Evolutionary conservation across 2,888 invertebrate species (phyloP).

Genomic region (Eremobia ochroleuca): DNA sequence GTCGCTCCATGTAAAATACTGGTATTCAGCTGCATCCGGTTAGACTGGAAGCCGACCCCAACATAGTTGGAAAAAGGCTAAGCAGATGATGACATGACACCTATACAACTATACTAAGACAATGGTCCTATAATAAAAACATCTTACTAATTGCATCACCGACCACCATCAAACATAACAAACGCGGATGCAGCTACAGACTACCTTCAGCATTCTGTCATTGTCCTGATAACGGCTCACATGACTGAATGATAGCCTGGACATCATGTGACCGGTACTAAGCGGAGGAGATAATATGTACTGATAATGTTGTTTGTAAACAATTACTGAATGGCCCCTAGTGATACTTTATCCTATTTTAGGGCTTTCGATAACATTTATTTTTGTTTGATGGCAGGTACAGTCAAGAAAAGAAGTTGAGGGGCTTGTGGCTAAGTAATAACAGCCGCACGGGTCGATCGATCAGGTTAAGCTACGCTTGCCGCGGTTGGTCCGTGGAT

Average conservation of each 20-base stretch:
- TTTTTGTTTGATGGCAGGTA: conserved; percentile 4
- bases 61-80: too few species aligned
- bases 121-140: conserved; percentile 30
- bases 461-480: too few species aligned
- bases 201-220: conserved; percentile 58
- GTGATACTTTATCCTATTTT: conserved; percentile 28
- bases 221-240: conserved; percentile 78
- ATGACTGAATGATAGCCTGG: conserved; percentile 79
- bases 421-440: too few species aligned
- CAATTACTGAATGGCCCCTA: conserved; percentile 41
- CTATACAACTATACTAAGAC: not conserved
- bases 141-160: conserved; percentile 25
- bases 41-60: too few species aligned
- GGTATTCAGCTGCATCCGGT: too few species aligned
- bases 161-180: conserved; percentile 45
- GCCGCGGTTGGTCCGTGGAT: too few species aligned
- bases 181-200: conserved; percentile 37
- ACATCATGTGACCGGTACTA: conserved; percentile 82
- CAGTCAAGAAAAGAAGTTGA: too few species aligned
- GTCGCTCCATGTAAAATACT: too few species aligned
- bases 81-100: too few species aligned
- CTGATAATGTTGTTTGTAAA: conserved; percentile 71
- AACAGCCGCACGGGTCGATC: too few species aligned
- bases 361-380: conserved; percentile 49
- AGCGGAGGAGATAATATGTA: conserved; percentile 74